Evolutionary conservation across 2,888 invertebrate species (phyloP).

Genomic region (Leptinotarsa rubiginosa): DNA sequence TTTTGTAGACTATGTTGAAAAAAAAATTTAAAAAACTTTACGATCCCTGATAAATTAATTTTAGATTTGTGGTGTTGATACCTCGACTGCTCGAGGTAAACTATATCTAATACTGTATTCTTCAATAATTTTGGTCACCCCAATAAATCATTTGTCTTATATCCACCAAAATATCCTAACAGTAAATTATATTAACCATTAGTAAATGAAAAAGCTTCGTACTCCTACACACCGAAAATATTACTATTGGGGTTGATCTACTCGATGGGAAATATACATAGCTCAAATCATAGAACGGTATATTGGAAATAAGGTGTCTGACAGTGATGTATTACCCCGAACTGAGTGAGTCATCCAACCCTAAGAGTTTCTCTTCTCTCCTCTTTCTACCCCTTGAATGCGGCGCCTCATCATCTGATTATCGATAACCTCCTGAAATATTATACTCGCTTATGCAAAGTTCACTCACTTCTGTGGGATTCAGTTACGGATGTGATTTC

Average conservation of each 20-base stretch:
- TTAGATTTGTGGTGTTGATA: too few relatives aligned
- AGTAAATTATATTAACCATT: not conserved
- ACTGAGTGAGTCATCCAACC: conserved; percentile 64
- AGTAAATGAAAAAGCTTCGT: not conserved
- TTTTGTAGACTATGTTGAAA: too few relatives aligned
- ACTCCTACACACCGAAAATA: conserved; percentile 19
- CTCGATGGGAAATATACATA: conserved; percentile 64
- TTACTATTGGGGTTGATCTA: conserved; percentile 51
- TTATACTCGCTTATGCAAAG: conserved; percentile 29
- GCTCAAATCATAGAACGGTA: conserved; percentile 65
- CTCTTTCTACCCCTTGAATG: conserved; percentile 40
- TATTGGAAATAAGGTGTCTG: conserved; percentile 67
- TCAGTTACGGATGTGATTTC: not conserved
- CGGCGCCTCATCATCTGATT: conserved; percentile 59
- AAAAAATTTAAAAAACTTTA: too few relatives aligned
- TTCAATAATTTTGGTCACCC: too few relatives aligned
- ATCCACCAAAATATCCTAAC: not conserved
- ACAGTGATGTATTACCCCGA: conserved; percentile 64
- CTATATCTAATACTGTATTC: too few relatives aligned
- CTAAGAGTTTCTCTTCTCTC: conserved; percentile 43
- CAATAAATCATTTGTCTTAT: not conserved
- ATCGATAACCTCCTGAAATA: conserved; percentile 31
- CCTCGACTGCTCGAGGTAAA: too few relatives aligned
- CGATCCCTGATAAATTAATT: too few relatives aligned
- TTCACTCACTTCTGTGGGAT: not conserved